These are phyloP conservation scores for Campopleginae sp. DNA, from an alignment of 2,888 invertebrate species.

Conservation along the genomic window DNA sequence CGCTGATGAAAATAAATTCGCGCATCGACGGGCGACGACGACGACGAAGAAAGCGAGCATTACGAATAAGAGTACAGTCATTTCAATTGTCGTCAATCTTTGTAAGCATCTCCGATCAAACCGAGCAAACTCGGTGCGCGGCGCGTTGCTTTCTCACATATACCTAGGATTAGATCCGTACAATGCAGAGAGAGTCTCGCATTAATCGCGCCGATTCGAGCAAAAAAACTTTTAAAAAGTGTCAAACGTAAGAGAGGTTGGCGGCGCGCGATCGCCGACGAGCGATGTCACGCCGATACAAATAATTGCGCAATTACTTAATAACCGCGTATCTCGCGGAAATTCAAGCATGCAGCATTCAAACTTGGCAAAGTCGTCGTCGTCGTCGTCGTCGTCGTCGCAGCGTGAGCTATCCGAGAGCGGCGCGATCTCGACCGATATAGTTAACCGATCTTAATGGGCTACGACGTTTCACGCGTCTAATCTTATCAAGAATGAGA, in stretches of 20 bases:
- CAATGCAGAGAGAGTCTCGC: too few species aligned
- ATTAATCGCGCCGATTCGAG: too few species aligned
- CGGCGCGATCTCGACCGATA: slow-evolving; percentile 37
- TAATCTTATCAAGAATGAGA: slow-evolving; percentile 59
- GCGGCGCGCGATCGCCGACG: too few species aligned
- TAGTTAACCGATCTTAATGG: slow-evolving; percentile 43
- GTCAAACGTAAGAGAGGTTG: too few species aligned
- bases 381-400: background rate
- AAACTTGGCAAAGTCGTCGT: background rate
- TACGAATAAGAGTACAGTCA: slow-evolving; percentile 48
- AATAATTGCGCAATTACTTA: background rate
- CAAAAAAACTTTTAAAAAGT: too few species aligned
- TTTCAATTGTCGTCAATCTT: slow-evolving; percentile 61
- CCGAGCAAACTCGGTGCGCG: slow-evolving; percentile 9
- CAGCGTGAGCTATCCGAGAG: slow-evolving; percentile 9
- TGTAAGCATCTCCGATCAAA: slow-evolving; percentile 20
- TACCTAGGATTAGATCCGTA: too few species aligned
- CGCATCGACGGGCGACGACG: slow-evolving; percentile 43
- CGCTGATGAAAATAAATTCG: slow-evolving; percentile 32
- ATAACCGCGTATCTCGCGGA: background rate
- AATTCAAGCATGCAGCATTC: background rate
- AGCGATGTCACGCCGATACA: background rate
- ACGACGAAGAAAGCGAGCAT: slow-evolving; percentile 53
- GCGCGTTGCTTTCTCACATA: too few species aligned
- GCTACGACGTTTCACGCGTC: slow-evolving; percentile 39